Base-by-base conservation (phyloP, 2,888 invertebrate genomes). In the Mythimna pallens region DNA sequence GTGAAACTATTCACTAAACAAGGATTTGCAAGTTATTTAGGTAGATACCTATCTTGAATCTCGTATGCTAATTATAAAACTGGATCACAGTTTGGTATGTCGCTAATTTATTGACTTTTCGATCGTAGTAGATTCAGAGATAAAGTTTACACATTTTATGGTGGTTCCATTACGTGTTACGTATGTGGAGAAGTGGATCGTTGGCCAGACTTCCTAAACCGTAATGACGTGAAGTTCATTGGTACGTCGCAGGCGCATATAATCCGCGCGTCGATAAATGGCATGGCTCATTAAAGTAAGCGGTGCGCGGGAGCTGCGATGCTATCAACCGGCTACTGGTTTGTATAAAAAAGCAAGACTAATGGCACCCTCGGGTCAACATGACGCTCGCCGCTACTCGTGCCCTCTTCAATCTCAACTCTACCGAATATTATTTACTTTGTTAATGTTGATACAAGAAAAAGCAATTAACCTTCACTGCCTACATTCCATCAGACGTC, bases 281-380 rank as follows among this genome's bases (percentile, higher is more conserved):
- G 91, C 92, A 90, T 86, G 89, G 89, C 90, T 93, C 93, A 93
- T 94, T 94, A 94, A 94, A 93, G 91, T 89, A 90, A 93, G 93
- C 93, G 94, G 92, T 93, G 92, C 92, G 91, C 94, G 93, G 94
- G 88, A 94, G 94, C 93, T 86, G 88, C 92, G 94, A 95, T 95
- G 89, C 88, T 94, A 94, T 95, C 95, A 80, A 85, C 86, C 88
- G 86, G 91, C 93, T 92, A 92, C 93, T 89, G 91, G 90, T 90
- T 91, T 92, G 89, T 89, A 92, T 93, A 92, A 93, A 93, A 94
- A 87, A 85, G 76, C 76, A 84, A 93, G 91, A 91, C 91, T 93
- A 93, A 93, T 93, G 90, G 89, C 83, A 91, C 91, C 86, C 92
- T 86, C 89, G 86, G 92, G 91, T 90, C 91, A 90, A 86, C 86